These are phyloP conservation scores for Malurus splendens DNA, from an alignment of 2,797 vertebrate species.

Conservation along the genomic window DNA sequence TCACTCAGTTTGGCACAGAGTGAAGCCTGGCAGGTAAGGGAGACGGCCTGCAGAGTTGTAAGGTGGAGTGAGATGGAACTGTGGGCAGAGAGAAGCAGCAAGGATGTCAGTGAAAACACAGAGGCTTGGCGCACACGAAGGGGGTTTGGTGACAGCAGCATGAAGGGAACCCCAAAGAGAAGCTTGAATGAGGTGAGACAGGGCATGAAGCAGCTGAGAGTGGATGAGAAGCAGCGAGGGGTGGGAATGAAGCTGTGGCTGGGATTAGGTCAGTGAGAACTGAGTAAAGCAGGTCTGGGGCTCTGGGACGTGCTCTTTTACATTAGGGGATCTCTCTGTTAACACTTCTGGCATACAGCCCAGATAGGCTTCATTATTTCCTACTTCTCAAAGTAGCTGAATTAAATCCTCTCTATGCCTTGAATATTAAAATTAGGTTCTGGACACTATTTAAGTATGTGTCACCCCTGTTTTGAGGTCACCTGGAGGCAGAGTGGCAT, in stretches of 20 bases:
- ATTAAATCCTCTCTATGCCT: not conserved
- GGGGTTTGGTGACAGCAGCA: not conserved
- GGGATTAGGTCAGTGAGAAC: not conserved
- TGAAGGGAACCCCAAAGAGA: not conserved
- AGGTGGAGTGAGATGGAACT: not conserved
- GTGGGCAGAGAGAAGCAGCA: not conserved
- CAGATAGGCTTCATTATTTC: not conserved
- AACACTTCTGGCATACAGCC: not conserved
- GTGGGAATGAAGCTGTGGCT: not conserved
- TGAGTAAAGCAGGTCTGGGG: not conserved
- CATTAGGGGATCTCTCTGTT: not conserved
- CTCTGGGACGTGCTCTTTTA: not conserved
- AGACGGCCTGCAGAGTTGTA: not conserved
- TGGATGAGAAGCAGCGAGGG: not conserved
- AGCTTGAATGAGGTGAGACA: not conserved
- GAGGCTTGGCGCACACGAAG: not conserved
- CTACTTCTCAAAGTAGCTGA: not conserved
- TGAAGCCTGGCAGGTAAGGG: not conserved
- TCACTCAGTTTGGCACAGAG: not conserved
- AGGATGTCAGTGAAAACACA: not conserved
- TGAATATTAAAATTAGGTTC: not conserved
- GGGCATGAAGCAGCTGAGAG: fast-evolving
- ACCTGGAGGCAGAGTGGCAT: not conserved
- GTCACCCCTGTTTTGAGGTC: not conserved
- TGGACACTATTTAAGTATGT: not conserved